Evolutionary conservation across 2,113 vertebrate genomes (phyloP).

Genomic region (Amphilophus citrinellus): DNA sequence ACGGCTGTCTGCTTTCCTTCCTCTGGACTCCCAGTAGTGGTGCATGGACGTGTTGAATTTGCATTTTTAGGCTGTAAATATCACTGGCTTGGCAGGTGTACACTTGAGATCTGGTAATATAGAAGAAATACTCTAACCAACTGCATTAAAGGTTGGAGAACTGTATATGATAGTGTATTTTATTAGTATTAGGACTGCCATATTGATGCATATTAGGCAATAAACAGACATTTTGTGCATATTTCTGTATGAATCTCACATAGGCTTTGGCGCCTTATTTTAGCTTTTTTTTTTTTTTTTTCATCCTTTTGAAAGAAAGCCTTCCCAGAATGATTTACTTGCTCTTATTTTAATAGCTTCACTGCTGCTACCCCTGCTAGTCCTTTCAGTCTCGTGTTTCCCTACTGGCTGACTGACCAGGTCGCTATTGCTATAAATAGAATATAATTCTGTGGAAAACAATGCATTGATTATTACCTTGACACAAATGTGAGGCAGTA

Average conservation of each 20-base stretch:
- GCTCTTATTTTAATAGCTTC: background rate
- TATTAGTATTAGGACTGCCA: background rate
- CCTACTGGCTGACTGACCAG: background rate
- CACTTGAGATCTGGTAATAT: conserved; percentile 28
- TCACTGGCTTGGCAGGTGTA: conserved; percentile 39
- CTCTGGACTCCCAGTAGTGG: conserved; percentile 26
- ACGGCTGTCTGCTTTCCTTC: conserved; percentile 44
- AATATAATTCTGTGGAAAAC: background rate
- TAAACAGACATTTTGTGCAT: background rate
- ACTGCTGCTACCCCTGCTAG: background rate
- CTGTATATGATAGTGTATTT: background rate
- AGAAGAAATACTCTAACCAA: background rate
- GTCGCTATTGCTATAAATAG: accelerated
- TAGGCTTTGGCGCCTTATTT: background rate
- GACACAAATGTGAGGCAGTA: background rate
- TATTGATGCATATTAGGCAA: background rate
- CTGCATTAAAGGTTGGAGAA: conserved; percentile 7
- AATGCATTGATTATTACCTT: background rate
- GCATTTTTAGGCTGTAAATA: conserved; percentile 35
- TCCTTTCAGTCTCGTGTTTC: background rate
- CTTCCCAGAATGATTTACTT: background rate
- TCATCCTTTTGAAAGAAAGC: background rate
- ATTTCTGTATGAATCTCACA: background rate
- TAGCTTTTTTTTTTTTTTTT: background rate
- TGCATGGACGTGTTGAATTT: conserved; percentile 40